Evolutionary conservation across 2,888 invertebrate genomes (phyloP).

Genomic region (Lissocephala sabroskyi): DNA sequence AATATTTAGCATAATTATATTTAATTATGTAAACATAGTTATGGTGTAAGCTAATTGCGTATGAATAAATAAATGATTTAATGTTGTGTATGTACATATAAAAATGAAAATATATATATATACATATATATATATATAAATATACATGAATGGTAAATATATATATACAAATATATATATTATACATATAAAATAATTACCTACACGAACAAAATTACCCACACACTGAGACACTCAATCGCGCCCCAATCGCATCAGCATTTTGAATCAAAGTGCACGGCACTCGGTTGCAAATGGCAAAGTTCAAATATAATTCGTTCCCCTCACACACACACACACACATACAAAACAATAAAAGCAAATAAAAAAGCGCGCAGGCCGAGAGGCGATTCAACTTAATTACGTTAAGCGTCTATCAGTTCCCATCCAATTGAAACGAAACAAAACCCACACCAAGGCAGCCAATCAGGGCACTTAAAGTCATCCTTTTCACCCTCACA

Average conservation of each 20-base stretch:
- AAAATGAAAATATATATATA: conserved; percentile 24
- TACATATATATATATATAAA: conserved; percentile 2
- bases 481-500: conserved; percentile 4
- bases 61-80: conserved; percentile 58
- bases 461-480: no score
- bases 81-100: conserved; percentile 64
- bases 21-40: conserved; percentile 56
- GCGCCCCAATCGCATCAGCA: no score
- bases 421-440: conserved; percentile 46
- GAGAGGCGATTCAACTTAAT: conserved; percentile 53
- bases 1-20: conserved; percentile 51
- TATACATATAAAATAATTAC: no score
- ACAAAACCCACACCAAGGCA: background rate
- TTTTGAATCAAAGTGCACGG: no score
- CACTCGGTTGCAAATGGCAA: no score
- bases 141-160: background rate
- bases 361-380: conserved; percentile 42
- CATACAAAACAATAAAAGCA: conserved; percentile 19
- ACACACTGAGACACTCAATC: no score
- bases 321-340: conserved; percentile 1
- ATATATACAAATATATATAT: no score
- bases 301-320: background rate
- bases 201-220: no score
- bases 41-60: conserved; percentile 44
- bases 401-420: conserved; percentile 57